phyloP scores from a whole-genome alignment of 2,888 invertebrate genomes.

The Pammene aurita region DNA sequence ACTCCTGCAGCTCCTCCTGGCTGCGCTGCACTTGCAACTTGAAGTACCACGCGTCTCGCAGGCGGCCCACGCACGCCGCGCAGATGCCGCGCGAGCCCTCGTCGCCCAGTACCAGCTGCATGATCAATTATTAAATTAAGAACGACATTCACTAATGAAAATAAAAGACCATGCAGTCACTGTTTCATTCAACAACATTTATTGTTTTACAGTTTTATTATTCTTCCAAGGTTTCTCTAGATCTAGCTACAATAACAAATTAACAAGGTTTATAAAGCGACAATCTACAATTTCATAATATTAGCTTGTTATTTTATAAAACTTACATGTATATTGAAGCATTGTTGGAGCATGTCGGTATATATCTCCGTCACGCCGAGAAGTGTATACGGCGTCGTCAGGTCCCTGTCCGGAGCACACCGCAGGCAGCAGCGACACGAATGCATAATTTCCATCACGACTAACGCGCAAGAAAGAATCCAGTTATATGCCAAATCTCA shows the following conservation, averaged over 20 bases:
- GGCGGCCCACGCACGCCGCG: slow-evolving; percentile 4
- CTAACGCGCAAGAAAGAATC: background rate
- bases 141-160: no score
- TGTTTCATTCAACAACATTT: no score
- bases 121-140: background rate
- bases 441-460: background rate
- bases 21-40: slow-evolving; percentile 10
- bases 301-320: no score
- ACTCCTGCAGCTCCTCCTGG: slow-evolving; percentile 2
- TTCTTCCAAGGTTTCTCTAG: no score
- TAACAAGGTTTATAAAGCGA: no score
- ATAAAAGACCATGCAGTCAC: no score
- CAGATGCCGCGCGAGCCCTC: slow-evolving; percentile 7
- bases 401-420: slow-evolving; percentile 1
- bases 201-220: no score
- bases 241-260: no score
- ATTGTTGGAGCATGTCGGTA: background rate
- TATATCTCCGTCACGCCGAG: slow-evolving; percentile 5
- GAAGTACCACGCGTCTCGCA: slow-evolving; percentile 11
- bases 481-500: background rate
- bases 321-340: slow-evolving; percentile 6
- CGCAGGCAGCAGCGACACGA: no score
- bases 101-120: background rate
- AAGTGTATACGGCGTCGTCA: slow-evolving; percentile 11
- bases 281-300: no score